Base-by-base conservation (phyloP, 2,797 vertebrate genomes). In the Fistularia tabacaria region DNA sequence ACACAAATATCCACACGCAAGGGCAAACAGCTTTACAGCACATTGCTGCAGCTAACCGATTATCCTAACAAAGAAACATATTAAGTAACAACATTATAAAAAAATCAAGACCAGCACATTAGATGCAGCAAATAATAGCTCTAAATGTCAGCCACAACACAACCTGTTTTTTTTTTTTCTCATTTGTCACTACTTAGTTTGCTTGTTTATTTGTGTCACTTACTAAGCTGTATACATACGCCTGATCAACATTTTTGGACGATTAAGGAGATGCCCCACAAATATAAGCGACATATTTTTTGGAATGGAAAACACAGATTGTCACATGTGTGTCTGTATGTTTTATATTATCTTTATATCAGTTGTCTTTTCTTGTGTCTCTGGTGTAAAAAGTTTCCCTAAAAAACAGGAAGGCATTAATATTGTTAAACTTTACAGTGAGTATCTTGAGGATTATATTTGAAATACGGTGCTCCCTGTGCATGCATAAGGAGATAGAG, bases 61-160 rank as follows among this genome's bases (percentile, higher is more conserved):
- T 83, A 70, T 65, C 39, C 66, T 68, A 57, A 13, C 10, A 50
- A 12, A 50, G 3, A 15, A 11, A 76, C 69, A 65, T 69, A 73
- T 70, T 73, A 65, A 64, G 9, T 38, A 8, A 49, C 36, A 38
- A 64, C 67, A 60, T 59, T 57, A 62, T 36, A 37, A 64, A 50
- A 65, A 54, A 53, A 9, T 64, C 42, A 62, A 56, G 52, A 48
- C 51, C 62, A 49, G 64, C 59, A 52, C 58, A 58, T 51, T 47
- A 11, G 1, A 56, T 9, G 12, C 55, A 46, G 71, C 67, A 82
- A 85, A 82, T 81, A 75, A 80, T 73, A 64, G 77, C 71, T 86
- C 70, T 85, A 86, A 87, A 87, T 88, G 86, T 87, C 85, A 87
- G 64, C 77, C 69, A 77, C 72, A 81, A 67, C 57, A 69, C 65